Evolutionary conservation across 1,140 invertebrate species (phyloP), one percentile per base, ranked within the genome.

Genomic region (Lepidurus couesii): DNA sequence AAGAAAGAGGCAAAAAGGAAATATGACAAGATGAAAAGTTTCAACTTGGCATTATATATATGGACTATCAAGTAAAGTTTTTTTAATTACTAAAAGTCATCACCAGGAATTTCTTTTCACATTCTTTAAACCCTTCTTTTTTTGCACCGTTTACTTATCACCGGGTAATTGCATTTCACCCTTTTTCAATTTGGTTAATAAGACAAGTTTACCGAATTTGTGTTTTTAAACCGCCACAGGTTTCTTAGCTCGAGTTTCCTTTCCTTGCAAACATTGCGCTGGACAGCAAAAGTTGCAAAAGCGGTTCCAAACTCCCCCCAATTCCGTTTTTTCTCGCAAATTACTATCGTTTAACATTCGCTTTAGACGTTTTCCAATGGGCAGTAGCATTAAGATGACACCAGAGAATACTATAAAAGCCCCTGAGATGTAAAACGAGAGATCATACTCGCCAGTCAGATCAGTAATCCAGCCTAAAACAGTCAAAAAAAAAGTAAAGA

Each of bases 371-470:
- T 86, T 85, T 79, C 87, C 86, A 1, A 88, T 80, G 7, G 91
- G 91, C 82, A 90, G 84, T 13, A 92, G 84, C 73, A 93, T 85
- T 74, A 97, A 85, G 77, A 96, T 89, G 24, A 91, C 81, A 6
- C 95, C 96, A 78, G 94, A 96, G 21, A 97, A 80, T 47, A 90
- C 89, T 78, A 96, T 93, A 85, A 95, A 95, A 73, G 93, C 87
- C 6, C 95, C 95, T 26, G 93, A 92, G 78, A 93, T 84, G 85
- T 94, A 95, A 86, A 96, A 97, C 0, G 95, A 92, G n/a, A 92
- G 84, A 82, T 93, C 89, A 85, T 95, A 95, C 8, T 88, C 89
- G 44, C 89, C 90, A 0, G 92, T 93, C 7, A 92, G 86, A 83
- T 95, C 93, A 84, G 90, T 92, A 7, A 95, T 85, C 89, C 90